Percentiles rank a stretch among this genome's conserved stretches.
These are phyloP conservation scores for Tholera decimalis DNA, from an alignment of 2,888 invertebrate genomes.

Conservation along the genomic window DNA sequence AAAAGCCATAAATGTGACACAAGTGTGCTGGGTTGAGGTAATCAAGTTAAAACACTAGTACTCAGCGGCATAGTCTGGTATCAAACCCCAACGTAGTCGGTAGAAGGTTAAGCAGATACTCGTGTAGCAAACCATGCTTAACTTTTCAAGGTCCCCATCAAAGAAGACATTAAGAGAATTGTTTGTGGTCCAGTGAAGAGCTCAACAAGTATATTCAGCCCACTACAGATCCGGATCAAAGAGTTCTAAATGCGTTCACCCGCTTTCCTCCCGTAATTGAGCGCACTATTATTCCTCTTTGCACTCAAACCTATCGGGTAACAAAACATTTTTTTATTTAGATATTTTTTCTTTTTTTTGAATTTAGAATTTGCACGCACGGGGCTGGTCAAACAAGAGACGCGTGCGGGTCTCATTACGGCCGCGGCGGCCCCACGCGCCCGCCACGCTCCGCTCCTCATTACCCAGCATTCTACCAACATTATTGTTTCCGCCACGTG, in stretches of 20 bases:
- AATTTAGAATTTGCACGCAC: conserved; percentile 65
- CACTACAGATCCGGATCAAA: conserved; percentile 40
- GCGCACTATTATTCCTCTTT: conserved; percentile 50
- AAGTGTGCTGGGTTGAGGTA: too few relatives aligned
- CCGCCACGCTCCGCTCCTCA: conserved; percentile 83
- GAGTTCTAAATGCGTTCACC: conserved; percentile 49
- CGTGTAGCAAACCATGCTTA: too few relatives aligned
- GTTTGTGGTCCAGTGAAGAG: conserved; percentile 17
- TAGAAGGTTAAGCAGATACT: too few relatives aligned
- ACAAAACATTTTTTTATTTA: conserved; percentile 60
- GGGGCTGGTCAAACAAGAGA: conserved; percentile 50
- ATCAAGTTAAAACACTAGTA: too few relatives aligned
- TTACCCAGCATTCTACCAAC: conserved; percentile 83
- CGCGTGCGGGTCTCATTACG: conserved; percentile 70
- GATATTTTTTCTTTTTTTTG: conserved; percentile 46
- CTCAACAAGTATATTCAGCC: conserved; percentile 23
- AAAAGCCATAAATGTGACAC: too few relatives aligned
- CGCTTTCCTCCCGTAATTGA: conserved; percentile 59
- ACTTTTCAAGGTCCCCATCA: neutral
- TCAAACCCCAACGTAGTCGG: too few relatives aligned
- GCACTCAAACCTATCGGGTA: conserved; percentile 61
- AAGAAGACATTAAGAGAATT: conserved; percentile 7
- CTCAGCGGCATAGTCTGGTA: too few relatives aligned
- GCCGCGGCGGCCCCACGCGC: conserved; percentile 71
- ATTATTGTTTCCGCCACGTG: conserved; percentile 90